These are phyloP conservation scores for Pteria penguin DNA, from an alignment of 2,888 invertebrate genomes.

Conservation along the genomic window DNA sequence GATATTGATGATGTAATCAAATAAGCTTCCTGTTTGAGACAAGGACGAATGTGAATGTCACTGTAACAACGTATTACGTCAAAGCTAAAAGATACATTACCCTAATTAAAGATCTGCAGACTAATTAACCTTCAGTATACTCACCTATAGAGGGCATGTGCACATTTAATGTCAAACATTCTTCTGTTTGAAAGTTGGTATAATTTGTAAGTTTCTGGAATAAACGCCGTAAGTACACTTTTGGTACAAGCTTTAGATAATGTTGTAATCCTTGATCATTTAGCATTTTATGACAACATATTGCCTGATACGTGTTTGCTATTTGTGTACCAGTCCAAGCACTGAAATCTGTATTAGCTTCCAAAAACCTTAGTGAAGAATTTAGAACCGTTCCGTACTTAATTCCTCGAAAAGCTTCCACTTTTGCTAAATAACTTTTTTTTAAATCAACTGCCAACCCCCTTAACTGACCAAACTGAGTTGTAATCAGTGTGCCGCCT, in stretches of 20 bases:
- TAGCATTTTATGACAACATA: constrained; percentile 8
- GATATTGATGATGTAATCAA: no score
- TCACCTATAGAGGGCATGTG: constrained; percentile 5
- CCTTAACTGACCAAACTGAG: constrained; percentile 11
- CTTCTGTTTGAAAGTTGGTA: constrained; percentile 3
- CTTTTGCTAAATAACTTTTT: neutral
- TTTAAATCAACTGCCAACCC: constrained; percentile 5
- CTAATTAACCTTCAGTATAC: no score
- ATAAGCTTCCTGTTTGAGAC: no score
- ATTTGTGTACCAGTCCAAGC: constrained; percentile 10
- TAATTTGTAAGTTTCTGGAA: neutral
- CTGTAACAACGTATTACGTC: no score
- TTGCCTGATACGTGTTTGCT: neutral
- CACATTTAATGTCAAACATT: constrained; percentile 19
- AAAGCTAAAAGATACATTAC: no score
- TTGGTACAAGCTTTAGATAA: constrained; percentile 1
- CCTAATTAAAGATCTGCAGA: no score
- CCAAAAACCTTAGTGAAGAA: neutral
- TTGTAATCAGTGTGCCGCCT: neutral
- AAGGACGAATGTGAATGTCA: no score
- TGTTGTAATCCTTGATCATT: neutral
- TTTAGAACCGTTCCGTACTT: neutral
- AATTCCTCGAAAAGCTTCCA: constrained; percentile 15
- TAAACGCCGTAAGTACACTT: neutral
- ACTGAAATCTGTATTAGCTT: neutral